A percentile compares a stretch with the other conserved stretches of the same genome.
phyloP scores from a whole-genome alignment of 2,113 vertebrate genomes.

The Pholis gunnellus region DNA sequence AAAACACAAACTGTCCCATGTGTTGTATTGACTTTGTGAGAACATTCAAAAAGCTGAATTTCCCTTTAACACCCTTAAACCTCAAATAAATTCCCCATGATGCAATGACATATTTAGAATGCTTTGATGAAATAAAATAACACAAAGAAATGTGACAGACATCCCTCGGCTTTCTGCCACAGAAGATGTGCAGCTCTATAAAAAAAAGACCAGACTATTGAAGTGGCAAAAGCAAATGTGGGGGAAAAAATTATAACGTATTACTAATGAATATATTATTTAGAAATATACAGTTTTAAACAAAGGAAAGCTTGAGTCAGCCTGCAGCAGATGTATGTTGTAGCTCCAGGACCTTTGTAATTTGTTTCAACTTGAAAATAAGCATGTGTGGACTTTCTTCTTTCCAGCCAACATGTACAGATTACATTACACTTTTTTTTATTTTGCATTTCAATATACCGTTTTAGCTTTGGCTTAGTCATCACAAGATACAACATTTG shows the following conservation, averaged over 20 bases:
- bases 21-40: not conserved
- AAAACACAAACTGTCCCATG: not conserved
- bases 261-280: not conserved
- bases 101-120: not conserved
- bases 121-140: not conserved
- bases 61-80: not conserved
- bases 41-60: not conserved
- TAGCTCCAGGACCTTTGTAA: not conserved
- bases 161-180: not conserved
- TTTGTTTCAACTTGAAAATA: not conserved
- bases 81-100: not conserved
- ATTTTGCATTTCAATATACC: not conserved
- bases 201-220: not conserved
- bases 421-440: not conserved
- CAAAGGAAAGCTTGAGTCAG: not conserved
- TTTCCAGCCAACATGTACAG: not conserved
- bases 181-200: not conserved
- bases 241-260: too few relatives aligned
- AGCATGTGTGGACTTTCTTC: not conserved
- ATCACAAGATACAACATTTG: not conserved
- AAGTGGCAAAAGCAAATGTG: not conserved
- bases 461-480: not conserved
- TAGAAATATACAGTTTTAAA: not conserved
- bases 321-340: not conserved
- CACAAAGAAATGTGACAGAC: not conserved